Evolutionary conservation across 1,140 invertebrate genomes (phyloP).

Genomic region (Akabosia matsudoensis): DNA sequence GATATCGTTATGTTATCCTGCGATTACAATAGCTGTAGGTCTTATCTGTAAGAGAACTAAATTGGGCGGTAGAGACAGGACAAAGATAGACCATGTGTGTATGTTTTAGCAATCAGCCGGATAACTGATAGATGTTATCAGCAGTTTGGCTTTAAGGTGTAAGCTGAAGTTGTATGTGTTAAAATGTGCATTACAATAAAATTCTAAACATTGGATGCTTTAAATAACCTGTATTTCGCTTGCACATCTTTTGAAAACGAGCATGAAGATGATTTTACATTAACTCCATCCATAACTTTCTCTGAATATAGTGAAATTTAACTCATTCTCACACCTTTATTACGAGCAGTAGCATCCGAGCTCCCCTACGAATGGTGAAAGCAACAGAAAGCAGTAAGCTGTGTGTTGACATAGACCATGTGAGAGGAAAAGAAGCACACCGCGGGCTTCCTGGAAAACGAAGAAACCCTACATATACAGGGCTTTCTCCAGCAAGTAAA

Average conservation of each 20-base stretch:
- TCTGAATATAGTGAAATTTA: too few relatives aligned
- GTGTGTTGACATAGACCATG: background rate
- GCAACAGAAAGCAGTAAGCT: background rate
- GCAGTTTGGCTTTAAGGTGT: background rate
- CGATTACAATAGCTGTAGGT: too few relatives aligned
- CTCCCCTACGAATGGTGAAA: background rate
- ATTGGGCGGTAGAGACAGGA: too few relatives aligned
- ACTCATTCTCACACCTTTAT: too few relatives aligned
- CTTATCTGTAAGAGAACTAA: too few relatives aligned
- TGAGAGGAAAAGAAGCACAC: background rate
- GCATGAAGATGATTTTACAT: too few relatives aligned
- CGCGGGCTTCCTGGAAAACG: conserved; percentile 18
- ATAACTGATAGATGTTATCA: background rate
- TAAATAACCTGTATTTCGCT: background rate
- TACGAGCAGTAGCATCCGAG: too few relatives aligned
- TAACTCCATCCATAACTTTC: too few relatives aligned
- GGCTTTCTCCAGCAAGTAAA: background rate
- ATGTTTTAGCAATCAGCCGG: background rate
- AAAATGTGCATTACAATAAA: conserved; percentile 1
- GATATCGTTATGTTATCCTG: too few relatives aligned
- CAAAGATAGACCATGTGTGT: background rate
- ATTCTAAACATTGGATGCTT: background rate
- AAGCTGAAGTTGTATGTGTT: background rate
- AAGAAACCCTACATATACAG: background rate
- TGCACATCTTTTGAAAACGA: too few relatives aligned